These are phyloP conservation scores for Habrosyne pyritoides DNA, from an alignment of 2,888 invertebrate species.

Conservation along the genomic window DNA sequence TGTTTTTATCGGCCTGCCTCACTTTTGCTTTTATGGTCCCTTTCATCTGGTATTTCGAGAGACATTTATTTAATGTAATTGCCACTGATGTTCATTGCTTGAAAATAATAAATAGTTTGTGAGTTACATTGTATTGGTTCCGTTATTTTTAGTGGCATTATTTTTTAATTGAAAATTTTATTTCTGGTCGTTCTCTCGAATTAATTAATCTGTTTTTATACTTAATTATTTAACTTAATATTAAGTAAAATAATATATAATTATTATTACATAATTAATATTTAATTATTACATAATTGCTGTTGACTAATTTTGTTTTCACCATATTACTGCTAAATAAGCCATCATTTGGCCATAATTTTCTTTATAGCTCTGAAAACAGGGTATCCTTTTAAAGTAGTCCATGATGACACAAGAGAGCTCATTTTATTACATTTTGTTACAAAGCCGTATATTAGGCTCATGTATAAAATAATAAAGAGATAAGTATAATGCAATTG, in stretches of 20 bases:
- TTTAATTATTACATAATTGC: no score
- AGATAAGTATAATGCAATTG: background rate
- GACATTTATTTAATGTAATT: constrained; percentile 50
- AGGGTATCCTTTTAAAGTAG: no score
- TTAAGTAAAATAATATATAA: no score
- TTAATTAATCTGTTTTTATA: background rate
- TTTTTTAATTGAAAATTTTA: background rate
- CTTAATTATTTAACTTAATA: no score
- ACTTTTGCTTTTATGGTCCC: constrained; percentile 21
- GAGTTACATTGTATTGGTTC: background rate
- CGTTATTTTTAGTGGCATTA: background rate
- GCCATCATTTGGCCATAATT: no score
- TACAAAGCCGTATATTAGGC: background rate
- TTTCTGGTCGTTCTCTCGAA: background rate
- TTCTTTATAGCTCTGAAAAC: no score
- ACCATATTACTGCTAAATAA: no score
- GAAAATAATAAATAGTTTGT: background rate
- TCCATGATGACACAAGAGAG: no score
- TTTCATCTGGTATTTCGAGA: constrained; percentile 37
- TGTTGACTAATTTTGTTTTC: no score
- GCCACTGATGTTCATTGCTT: constrained; percentile 8
- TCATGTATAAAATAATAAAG: background rate
- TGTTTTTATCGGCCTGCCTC: constrained; percentile 41
- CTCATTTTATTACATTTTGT: no score
- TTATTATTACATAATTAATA: no score